Evolutionary conservation across 2,888 invertebrate genomes (phyloP), one percentile per base, ranked within the genome.

Genomic region (Drosophila lutescens): DNA sequence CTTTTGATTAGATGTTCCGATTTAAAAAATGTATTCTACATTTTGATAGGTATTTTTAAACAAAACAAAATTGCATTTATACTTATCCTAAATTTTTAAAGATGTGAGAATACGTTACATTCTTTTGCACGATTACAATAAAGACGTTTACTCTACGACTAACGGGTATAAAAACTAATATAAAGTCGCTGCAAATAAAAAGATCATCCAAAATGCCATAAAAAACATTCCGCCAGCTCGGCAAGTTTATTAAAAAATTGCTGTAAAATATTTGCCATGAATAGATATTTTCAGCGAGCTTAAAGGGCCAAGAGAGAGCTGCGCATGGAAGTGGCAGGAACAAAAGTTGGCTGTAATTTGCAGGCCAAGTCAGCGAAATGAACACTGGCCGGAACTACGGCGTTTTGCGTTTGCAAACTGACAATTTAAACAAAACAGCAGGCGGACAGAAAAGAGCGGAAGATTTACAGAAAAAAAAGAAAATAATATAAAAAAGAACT

Each of bases 361-460:
- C 77, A 70, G 61, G 58, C 66, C 65, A 72, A 85, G 86, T 82
- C 68, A 71, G 65, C 78, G 74, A 85, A 85, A 85, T 85, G 86
- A 82, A 79, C 86, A 80, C 66, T 76, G 79, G 51, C 86, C 83
- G 83, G 88, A 87, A 85, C 63, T 85, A 66, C 67, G 86, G 76
- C 71, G 70, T 71, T 81, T 87, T 87, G 86, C 79, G 66, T 26
- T 20, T 71, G 67, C 71, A 80, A 73, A 71, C 78, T 72, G 60
- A 71, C 78, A 77, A 79, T 66, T 68, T 55, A 58, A 74, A 55
- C 60, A 73, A 59, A 60, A 58, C 36, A 56, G 10, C 61, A 40
- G 32, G 55, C 26, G 26, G 53, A 32, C 44, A 57, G 46, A 47
- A 10, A 41, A 23, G 8, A 15, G 9, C 20, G 13, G 49, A 13